Evolutionary conservation across 2,113 vertebrate species (phyloP).

Genomic region (Pseudorectes ferrugineus): DNA sequence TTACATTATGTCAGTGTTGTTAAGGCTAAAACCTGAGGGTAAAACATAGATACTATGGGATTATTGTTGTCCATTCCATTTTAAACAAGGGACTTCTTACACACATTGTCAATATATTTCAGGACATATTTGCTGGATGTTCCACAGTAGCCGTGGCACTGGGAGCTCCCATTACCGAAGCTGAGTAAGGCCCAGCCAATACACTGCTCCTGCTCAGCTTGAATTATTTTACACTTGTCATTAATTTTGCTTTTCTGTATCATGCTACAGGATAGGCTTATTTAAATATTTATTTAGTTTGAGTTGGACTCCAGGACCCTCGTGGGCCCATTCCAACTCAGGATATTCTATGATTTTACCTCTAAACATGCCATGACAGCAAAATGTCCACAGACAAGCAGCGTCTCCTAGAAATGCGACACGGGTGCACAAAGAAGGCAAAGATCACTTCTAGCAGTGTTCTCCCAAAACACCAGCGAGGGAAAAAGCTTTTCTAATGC

Average conservation of each 20-base stretch:
- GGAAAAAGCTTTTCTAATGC: background rate
- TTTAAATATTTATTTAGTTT: background rate
- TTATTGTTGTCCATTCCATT: background rate
- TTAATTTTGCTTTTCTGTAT: background rate
- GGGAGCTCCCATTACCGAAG: background rate
- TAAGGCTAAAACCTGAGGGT: background rate
- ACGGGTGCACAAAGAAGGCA: background rate
- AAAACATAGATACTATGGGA: background rate
- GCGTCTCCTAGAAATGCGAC: background rate
- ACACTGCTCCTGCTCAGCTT: background rate
- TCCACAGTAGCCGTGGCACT: fast-evolving
- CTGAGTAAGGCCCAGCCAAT: background rate
- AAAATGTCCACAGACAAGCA: background rate
- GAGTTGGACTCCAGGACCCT: background rate
- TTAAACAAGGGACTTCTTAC: background rate
- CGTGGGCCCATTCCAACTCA: background rate
- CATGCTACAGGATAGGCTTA: background rate
- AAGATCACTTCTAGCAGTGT: background rate
- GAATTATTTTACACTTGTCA: background rate
- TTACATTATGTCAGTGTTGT: background rate
- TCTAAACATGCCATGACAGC: fast-evolving
- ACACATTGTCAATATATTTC: background rate
- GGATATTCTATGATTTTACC: background rate
- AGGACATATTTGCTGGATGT: background rate
- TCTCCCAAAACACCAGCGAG: background rate